These are phyloP conservation scores for Augochlora pura DNA, from an alignment of 1,140 invertebrate genomes.

Conservation along the genomic window DNA sequence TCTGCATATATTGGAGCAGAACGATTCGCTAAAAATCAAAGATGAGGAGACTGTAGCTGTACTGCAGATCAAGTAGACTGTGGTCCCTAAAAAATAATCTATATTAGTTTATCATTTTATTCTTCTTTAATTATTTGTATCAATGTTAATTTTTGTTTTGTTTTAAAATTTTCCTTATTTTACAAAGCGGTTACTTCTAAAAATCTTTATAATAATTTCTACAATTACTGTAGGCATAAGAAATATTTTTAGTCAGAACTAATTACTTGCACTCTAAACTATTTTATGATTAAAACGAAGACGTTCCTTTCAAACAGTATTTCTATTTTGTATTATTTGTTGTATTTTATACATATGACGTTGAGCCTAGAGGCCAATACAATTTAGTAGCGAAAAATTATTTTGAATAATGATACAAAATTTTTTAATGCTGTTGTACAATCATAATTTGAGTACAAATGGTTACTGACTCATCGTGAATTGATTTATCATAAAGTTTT, in stretches of 20 bases:
- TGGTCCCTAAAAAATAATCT: slow-evolving; percentile 81
- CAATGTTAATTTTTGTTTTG: slow-evolving; percentile 40
- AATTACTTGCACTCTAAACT: too few relatives aligned
- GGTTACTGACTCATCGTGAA: slow-evolving; percentile 47
- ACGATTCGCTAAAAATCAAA: slow-evolving; percentile 96
- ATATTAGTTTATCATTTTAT: slow-evolving; percentile 26
- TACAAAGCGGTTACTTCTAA: slow-evolving; percentile 33
- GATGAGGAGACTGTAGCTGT: slow-evolving; percentile 98
- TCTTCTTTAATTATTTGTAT: slow-evolving; percentile 41
- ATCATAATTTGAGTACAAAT: too few relatives aligned
- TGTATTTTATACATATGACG: too few relatives aligned
- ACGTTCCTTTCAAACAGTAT: too few relatives aligned
- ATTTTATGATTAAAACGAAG: too few relatives aligned
- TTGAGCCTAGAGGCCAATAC: too few relatives aligned
- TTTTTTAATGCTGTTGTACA: too few relatives aligned
- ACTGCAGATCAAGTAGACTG: slow-evolving; percentile 95
- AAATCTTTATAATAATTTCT: slow-evolving; percentile 43
- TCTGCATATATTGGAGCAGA: slow-evolving; percentile 98
- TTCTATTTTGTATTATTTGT: too few relatives aligned
- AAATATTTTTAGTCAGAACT: slow-evolving; percentile 44
- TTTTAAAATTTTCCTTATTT: slow-evolving; percentile 53
- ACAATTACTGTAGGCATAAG: slow-evolving; percentile 37
- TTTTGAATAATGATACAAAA: too few relatives aligned
- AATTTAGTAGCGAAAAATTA: too few relatives aligned
- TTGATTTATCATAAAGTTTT: slow-evolving; percentile 62